Percentiles rank a stretch among this genome's conserved stretches.
Evolutionary conservation across 2,797 vertebrate genomes (phyloP).

Genomic region (Sebastes taczanowskii): DNA sequence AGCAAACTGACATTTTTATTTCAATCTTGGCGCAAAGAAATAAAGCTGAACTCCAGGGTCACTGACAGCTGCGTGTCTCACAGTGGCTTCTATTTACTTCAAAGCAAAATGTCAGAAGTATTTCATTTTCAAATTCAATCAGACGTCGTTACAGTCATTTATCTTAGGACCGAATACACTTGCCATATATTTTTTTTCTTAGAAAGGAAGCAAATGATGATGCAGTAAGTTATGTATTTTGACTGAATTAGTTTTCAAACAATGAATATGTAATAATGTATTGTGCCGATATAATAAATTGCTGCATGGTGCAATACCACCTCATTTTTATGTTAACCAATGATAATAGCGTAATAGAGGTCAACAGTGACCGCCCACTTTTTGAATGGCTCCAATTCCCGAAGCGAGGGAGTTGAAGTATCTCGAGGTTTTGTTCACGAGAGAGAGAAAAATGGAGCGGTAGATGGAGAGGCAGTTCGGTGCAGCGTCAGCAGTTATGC

Average conservation of each 20-base stretch:
- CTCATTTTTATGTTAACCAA: not conserved
- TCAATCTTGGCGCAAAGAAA: not conserved
- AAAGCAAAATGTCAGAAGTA: not conserved
- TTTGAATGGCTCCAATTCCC: not conserved
- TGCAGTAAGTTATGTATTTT: not conserved
- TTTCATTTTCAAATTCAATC: not conserved
- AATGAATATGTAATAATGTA: not conserved
- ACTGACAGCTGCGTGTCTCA: not conserved
- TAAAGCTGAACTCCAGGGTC: not conserved
- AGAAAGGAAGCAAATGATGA: too few relatives aligned
- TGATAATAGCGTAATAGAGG: not conserved
- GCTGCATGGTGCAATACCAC: not conserved
- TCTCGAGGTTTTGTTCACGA: too few relatives aligned
- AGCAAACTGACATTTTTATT: not conserved
- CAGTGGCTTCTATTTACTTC: not conserved
- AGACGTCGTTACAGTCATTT: not conserved
- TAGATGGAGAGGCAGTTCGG: too few relatives aligned
- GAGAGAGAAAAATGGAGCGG: not conserved
- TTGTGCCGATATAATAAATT: not conserved
- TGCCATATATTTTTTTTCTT: not conserved
- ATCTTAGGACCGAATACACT: not conserved
- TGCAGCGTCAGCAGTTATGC: too few relatives aligned
- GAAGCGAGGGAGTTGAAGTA: too few relatives aligned
- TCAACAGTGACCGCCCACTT: not conserved
- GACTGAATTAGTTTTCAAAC: not conserved